These are phyloP conservation scores for Chrysogorgia sp. DNA, from an alignment of 92 coral and sea anemone genomes.

Conservation along the genomic window DNA sequence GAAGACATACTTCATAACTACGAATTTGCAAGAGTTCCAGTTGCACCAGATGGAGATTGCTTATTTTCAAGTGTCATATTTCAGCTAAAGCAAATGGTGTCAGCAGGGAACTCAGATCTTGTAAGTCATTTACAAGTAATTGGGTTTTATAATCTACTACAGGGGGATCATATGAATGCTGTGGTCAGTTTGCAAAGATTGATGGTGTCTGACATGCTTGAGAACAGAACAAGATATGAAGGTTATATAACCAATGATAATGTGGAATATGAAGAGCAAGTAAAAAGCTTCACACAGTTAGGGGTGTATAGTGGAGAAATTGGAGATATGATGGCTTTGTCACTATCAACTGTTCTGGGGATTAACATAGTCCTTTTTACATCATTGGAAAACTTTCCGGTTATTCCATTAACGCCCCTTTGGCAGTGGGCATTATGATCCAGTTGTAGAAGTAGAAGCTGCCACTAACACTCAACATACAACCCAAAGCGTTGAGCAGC, in stretches of 20 bases:
- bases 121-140: slow-evolving; percentile 37
- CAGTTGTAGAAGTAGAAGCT: slow-evolving; percentile 30
- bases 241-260: slow-evolving; percentile 36
- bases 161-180: slow-evolving; percentile 10
- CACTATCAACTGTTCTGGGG: slow-evolving; percentile 49
- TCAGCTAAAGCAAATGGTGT: slow-evolving; percentile 17
- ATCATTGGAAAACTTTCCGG: slow-evolving; percentile 26
- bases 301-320: slow-evolving; percentile 57
- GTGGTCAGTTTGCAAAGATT: too few species aligned
- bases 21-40: background rate
- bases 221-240: slow-evolving; percentile 35
- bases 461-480: background rate
- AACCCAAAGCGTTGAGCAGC: background rate
- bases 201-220: slow-evolving; percentile 10
- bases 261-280: slow-evolving; percentile 54
- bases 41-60: slow-evolving; percentile 13
- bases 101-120: slow-evolving; percentile 34
- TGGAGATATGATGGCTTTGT: slow-evolving; percentile 57
- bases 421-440: slow-evolving; percentile 29
- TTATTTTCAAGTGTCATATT: background rate
- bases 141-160: slow-evolving; percentile 25
- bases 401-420: slow-evolving; percentile 34
- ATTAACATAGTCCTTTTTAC: slow-evolving; percentile 46
- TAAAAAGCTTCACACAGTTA: slow-evolving; percentile 32
- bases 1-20: background rate